Percentiles rank a stretch among this genome's conserved stretches.
These are phyloP conservation scores for Caenorhabditis afra DNA, from an alignment of 2,888 invertebrate genomes.

Conservation along the genomic window DNA sequence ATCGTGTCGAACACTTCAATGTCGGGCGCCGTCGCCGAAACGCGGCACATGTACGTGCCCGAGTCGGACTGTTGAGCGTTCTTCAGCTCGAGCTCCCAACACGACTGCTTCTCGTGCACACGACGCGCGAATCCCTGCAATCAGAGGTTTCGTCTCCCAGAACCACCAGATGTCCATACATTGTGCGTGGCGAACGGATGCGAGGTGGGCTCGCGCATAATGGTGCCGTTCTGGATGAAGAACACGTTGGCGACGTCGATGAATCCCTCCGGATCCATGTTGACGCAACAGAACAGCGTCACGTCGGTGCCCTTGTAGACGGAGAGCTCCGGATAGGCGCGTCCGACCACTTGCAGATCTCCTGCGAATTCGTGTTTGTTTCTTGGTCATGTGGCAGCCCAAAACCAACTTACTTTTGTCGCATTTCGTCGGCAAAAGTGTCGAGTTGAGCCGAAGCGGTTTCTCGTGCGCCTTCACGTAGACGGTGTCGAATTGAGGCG, in stretches of 20 bases:
- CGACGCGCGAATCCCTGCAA: conserved; percentile 25
- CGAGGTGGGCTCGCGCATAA: conserved; percentile 73
- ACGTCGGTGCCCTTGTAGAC: conserved; percentile 76
- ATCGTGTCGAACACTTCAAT: conserved; percentile 71
- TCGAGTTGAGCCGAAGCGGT: conserved; percentile 68
- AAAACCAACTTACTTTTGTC: conserved; percentile 71
- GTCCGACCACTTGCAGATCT: conserved; percentile 71
- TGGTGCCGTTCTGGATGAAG: conserved; percentile 79
- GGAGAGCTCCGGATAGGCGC: conserved; percentile 70
- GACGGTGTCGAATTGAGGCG: conserved; percentile 75
- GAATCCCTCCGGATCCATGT: conserved; percentile 77
- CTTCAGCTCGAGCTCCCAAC: conserved; percentile 75
- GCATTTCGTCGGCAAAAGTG: conserved; percentile 75
- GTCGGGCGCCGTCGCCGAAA: conserved; percentile 48
- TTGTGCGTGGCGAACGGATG: conserved; percentile 72
- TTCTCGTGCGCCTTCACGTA: conserved; percentile 58
- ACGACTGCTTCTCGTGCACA: conserved; percentile 61
- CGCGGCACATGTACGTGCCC: conserved; percentile 76
- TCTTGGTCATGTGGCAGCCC: background rate
- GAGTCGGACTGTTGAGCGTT: conserved; percentile 76
- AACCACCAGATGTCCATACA: conserved; percentile 25
- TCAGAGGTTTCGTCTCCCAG: background rate
- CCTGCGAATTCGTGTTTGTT: conserved; percentile 63
- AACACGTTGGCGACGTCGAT: conserved; percentile 70
- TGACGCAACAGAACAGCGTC: conserved; percentile 78